A percentile compares a stretch with the other conserved stretches of the same genome.
These are phyloP conservation scores for Papilio aristodemus DNA, from an alignment of 1,140 invertebrate genomes.

Conservation along the genomic window DNA sequence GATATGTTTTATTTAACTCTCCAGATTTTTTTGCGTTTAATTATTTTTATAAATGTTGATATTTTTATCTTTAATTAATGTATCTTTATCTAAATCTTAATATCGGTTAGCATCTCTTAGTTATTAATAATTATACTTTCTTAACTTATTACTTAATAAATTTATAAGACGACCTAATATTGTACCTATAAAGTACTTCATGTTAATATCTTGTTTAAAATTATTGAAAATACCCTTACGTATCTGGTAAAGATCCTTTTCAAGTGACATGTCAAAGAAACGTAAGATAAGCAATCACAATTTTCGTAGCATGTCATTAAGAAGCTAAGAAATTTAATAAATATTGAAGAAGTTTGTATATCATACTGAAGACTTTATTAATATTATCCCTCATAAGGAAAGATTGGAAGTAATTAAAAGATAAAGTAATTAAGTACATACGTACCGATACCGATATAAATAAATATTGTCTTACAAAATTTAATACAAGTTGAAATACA, in stretches of 20 bases:
- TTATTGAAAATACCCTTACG: constrained; percentile 1
- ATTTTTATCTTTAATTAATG: neutral
- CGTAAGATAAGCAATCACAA: constrained; percentile 8
- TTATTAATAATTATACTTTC: no score
- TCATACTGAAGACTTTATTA: constrained; percentile 3
- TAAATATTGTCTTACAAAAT: neutral
- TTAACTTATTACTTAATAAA: no score
- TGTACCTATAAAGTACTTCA: no score
- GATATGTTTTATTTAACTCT: constrained; percentile 18
- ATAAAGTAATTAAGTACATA: neutral
- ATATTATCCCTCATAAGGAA: constrained; percentile 1
- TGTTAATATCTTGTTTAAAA: neutral
- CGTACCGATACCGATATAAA: no score
- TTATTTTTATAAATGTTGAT: no score
- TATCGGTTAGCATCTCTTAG: no score
- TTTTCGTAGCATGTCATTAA: constrained; percentile 11
- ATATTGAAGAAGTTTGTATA: constrained; percentile 2
- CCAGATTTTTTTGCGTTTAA: neutral
- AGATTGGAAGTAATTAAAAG: neutral
- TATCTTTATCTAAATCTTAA: no score
- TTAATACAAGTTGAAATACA: neutral
- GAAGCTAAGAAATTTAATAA: constrained; percentile 13
- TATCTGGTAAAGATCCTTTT: neutral
- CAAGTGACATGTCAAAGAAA: constrained; percentile 11
- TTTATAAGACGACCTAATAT: no score